A percentile compares a stretch with the other conserved stretches of the same genome.
phyloP scores from a whole-genome alignment of 2,113 vertebrate genomes.

The Pangasianodon gigas region DNA sequence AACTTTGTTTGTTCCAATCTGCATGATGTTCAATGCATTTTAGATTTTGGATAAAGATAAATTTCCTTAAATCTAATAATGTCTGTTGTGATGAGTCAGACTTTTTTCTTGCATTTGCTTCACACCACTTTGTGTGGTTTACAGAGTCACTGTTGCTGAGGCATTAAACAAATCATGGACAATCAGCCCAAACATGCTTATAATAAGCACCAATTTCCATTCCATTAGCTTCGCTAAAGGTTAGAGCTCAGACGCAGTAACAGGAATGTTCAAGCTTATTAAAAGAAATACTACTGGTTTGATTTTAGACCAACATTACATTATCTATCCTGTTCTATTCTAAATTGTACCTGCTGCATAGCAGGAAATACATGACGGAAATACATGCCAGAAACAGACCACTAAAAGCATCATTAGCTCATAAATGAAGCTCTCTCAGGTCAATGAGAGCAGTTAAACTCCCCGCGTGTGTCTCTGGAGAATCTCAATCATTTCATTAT shows the following conservation, averaged over 20 bases:
- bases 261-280: not conserved
- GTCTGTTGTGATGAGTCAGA: not conserved
- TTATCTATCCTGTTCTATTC: too few species aligned
- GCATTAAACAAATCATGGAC: not conserved
- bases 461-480: not conserved
- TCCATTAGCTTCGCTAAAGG: not conserved
- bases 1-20: not conserved
- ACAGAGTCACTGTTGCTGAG: too few species aligned
- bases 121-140: not conserved
- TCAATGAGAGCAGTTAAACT: not conserved
- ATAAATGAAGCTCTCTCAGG: conserved; percentile 25
- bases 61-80: not conserved
- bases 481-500: not conserved
- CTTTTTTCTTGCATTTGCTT: not conserved
- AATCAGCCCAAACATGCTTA: too few species aligned
- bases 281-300: not conserved
- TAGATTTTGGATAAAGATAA: not conserved
- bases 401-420: conserved; percentile 35
- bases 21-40: not conserved
- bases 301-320: not conserved
- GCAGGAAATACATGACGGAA: not conserved
- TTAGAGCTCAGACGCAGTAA: not conserved
- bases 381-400: conserved; percentile 17
- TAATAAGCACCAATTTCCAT: not conserved
- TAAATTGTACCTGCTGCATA: not conserved